These are phyloP conservation scores for Cyprinodon diabolis DNA, from an alignment of 2,797 vertebrate genomes.

Conservation along the genomic window DNA sequence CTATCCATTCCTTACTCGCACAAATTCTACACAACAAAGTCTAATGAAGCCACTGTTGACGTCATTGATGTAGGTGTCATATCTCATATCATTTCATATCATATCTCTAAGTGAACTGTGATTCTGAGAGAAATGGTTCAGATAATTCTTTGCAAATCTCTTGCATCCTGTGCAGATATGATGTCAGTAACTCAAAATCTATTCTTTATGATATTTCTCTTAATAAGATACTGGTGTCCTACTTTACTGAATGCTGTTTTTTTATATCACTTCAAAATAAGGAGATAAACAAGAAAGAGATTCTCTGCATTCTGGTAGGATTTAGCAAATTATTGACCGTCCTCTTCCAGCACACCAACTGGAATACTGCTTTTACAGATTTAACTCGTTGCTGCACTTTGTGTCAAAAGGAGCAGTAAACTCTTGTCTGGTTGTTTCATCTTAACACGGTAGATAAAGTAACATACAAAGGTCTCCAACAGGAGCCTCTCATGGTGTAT, in stretches of 20 bases:
- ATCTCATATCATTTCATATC: conserved; percentile 33
- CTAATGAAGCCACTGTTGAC: conserved; percentile 64
- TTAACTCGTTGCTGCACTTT: conserved; percentile 66
- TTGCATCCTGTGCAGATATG: conserved; percentile 5
- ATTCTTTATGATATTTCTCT: conserved; percentile 20
- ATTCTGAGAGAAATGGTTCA: conserved; percentile 15
- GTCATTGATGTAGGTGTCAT: conserved; percentile 33
- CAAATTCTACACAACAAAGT: conserved; percentile 59
- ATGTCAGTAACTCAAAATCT: conserved; percentile 27
- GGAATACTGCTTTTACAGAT: conserved; percentile 73
- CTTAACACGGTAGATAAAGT: conserved; percentile 31
- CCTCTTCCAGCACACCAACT: conserved; percentile 62
- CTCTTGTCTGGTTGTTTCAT: conserved; percentile 56
- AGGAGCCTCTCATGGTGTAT: not conserved
- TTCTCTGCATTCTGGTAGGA: conserved; percentile 42
- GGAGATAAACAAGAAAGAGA: conserved; percentile 40
- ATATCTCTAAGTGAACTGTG: conserved; percentile 40
- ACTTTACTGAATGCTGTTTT: conserved; percentile 39
- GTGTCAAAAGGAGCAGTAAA: conserved; percentile 66
- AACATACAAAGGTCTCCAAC: not conserved
- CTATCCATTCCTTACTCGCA: conserved; percentile 57
- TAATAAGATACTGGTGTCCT: conserved; percentile 39
- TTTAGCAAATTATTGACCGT: conserved; percentile 72
- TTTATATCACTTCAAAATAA: conserved; percentile 38
- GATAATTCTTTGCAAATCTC: conserved; percentile 19